Percentiles rank a stretch among this genome's conserved stretches.
phyloP scores from a whole-genome alignment of 2,797 vertebrate genomes.

The Premnoplex brunnescens region DNA sequence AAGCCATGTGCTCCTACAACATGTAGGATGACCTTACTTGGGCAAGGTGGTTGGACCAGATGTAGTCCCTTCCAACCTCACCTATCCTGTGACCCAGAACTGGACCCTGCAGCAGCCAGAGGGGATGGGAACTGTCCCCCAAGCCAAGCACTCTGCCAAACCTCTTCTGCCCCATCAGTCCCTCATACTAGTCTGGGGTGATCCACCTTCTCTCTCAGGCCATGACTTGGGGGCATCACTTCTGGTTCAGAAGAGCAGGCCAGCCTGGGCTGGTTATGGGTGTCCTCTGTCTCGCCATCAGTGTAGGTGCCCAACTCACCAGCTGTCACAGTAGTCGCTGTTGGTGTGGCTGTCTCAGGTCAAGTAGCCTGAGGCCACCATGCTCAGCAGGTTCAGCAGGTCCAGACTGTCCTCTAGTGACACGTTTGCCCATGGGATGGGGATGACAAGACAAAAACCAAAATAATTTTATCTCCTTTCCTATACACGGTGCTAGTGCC shows the following conservation, averaged over 20 bases:
- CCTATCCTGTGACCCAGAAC: neutral
- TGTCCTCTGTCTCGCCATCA: accelerated
- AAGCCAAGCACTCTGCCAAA: neutral
- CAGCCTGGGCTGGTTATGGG: neutral
- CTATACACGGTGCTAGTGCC: neutral
- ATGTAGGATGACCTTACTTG: neutral
- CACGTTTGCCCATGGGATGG: accelerated
- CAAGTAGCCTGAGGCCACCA: neutral
- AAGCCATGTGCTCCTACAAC: neutral
- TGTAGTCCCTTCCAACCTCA: neutral
- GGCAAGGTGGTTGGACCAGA: neutral
- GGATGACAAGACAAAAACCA: neutral
- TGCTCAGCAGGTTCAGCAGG: neutral
- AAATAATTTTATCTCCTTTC: neutral
- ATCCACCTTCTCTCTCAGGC: neutral
- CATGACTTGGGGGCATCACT: neutral
- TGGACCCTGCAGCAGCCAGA: too few species aligned
- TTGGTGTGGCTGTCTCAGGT: neutral
- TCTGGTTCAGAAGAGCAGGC: neutral
- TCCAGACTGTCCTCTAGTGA: neutral
- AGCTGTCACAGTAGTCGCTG: accelerated
- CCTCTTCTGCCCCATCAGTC: neutral
- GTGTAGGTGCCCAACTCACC: neutral
- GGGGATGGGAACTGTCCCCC: neutral
- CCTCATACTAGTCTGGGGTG: neutral